Percentiles rank a stretch among this genome's conserved stretches.
Conservation (phyloP, 2,797 vertebrate genomes). For the Poliocrania exsul region DNA sequence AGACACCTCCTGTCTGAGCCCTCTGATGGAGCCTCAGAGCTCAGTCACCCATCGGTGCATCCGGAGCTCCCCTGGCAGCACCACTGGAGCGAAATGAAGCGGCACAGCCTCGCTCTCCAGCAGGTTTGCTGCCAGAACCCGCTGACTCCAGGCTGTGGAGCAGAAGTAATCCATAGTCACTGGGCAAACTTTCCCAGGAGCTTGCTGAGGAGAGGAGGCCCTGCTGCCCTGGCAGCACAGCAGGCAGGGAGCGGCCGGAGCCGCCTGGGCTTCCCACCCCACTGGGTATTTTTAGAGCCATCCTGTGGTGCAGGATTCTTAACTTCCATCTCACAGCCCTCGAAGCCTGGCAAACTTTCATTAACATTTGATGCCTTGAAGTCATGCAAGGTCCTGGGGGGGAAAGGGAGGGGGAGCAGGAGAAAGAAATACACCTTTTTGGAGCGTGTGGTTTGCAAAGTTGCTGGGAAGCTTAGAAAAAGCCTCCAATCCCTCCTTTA, state of each 20-base stretch:
- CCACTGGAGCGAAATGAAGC: fast-evolving
- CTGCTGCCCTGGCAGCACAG: not conserved
- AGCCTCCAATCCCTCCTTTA: not conserved
- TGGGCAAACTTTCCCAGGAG: not conserved
- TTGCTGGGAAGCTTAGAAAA: not conserved
- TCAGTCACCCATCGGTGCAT: fast-evolving
- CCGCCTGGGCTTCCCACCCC: not conserved
- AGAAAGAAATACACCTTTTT: not conserved
- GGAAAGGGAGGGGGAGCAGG: not conserved
- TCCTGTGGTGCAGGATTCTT: slow-evolving; percentile 53
- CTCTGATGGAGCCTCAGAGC: not conserved
- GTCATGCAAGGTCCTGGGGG: slow-evolving; percentile 17
- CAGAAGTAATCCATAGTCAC: not conserved
- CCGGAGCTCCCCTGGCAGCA: not conserved
- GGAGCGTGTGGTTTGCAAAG: not conserved
- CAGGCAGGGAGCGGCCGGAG: slow-evolving; percentile 25
- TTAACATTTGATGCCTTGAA: slow-evolving; percentile 65
- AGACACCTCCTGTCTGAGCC: fast-evolving
- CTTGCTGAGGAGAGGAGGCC: not conserved
- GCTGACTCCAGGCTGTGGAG: not conserved
- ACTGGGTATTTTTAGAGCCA: slow-evolving; percentile 56
- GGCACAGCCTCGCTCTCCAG: not conserved
- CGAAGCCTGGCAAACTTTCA: slow-evolving; percentile 58
- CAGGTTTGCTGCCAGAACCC: not conserved
- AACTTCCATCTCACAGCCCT: slow-evolving; percentile 59